Conservation (phyloP, 2,888 invertebrate genomes). For the Choreutis nemorana region DNA sequence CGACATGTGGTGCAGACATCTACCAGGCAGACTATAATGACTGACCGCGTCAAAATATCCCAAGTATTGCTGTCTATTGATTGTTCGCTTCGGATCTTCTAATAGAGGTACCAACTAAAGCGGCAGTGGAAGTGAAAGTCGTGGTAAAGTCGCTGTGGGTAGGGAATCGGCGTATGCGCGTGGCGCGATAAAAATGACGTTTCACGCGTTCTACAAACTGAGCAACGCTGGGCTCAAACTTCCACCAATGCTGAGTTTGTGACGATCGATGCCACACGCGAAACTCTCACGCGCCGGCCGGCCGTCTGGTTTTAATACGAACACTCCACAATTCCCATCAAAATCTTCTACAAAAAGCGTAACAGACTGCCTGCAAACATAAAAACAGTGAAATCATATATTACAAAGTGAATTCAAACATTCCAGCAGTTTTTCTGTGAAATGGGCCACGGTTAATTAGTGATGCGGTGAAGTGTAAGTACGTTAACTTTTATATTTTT, state of each 20-base stretch:
- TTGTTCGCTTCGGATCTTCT: neutral
- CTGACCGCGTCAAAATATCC: conserved; percentile 4
- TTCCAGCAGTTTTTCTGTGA: conserved; percentile 19
- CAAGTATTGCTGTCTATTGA: conserved; percentile 8
- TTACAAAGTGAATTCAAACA: too few relatives aligned
- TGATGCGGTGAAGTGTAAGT: conserved; percentile 2
- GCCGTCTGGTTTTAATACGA: too few relatives aligned
- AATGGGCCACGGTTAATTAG: conserved; percentile 11
- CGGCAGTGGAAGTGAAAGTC: too few relatives aligned
- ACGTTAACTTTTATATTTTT: too few relatives aligned
- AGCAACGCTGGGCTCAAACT: conserved; percentile 3
- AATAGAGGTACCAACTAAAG: too few relatives aligned
- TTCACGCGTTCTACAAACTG: conserved; percentile 25
- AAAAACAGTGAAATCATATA: conserved; percentile 1
- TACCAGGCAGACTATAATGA: conserved; percentile 3
- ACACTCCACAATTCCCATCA: conserved; percentile 7
- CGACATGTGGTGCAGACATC: conserved; percentile 15
- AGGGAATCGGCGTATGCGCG: conserved; percentile 35
- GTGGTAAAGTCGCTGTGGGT: conserved; percentile 6
- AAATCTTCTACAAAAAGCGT: conserved; percentile 6
- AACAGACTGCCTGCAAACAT: too few relatives aligned
- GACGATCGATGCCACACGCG: conserved; percentile 23
- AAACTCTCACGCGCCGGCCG: conserved; percentile 26
- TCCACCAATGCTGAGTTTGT: conserved; percentile 6
- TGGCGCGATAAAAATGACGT: conserved; percentile 43